These are phyloP conservation scores for Tetanocera ferruginea DNA, from an alignment of 2,888 invertebrate genomes.

Conservation along the genomic window DNA sequence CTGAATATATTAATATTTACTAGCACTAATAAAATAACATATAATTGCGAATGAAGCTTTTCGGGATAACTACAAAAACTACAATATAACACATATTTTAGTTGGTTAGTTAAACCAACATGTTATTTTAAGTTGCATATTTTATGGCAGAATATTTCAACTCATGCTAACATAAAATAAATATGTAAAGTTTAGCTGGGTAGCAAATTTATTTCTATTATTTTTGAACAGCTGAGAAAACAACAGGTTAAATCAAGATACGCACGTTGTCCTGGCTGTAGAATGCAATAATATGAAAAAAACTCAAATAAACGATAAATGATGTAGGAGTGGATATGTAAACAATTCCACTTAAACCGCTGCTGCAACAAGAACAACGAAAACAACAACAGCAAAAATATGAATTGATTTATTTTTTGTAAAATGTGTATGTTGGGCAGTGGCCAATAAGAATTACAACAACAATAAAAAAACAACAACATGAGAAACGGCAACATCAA, in stretches of 20 bases:
- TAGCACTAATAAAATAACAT: too few species aligned
- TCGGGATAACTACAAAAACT: too few species aligned
- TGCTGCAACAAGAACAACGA: background rate
- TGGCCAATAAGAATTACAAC: slow-evolving; percentile 12
- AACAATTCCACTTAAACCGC: background rate
- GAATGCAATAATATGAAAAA: background rate
- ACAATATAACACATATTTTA: too few species aligned
- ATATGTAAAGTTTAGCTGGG: background rate
- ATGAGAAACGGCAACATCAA: background rate
- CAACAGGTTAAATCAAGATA: slow-evolving; percentile 22
- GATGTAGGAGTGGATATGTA: background rate
- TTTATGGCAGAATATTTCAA: background rate
- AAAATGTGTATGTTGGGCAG: background rate
- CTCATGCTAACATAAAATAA: background rate
- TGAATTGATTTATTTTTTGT: too few species aligned
- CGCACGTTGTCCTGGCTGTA: background rate
- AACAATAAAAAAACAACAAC: background rate
- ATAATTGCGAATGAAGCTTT: too few species aligned
- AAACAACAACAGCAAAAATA: background rate
- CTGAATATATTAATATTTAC: too few species aligned
- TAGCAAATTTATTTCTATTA: slow-evolving; percentile 1
- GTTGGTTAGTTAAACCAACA: too few species aligned
- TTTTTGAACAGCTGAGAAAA: slow-evolving; percentile 35
- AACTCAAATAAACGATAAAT: background rate
- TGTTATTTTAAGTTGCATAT: background rate